phyloP scores from a whole-genome alignment of 2,888 invertebrate species.

The Congeria kusceri region DNA sequence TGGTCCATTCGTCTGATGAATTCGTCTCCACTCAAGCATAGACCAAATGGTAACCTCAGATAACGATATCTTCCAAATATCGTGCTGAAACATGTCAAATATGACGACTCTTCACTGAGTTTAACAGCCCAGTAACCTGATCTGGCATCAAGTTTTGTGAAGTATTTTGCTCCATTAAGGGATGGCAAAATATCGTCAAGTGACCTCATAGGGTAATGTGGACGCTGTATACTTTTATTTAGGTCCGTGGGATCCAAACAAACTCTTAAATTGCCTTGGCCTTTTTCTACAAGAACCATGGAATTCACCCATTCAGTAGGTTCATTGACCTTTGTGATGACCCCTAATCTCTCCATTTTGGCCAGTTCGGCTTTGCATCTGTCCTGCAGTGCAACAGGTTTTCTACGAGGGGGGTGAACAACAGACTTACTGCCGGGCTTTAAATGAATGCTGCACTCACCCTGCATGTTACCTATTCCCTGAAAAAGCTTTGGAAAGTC shows the following conservation, averaged over 20 bases:
- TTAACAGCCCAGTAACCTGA: slow-evolving; percentile 51
- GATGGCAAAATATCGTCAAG: slow-evolving; percentile 40
- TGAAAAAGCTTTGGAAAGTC: slow-evolving; percentile 14
- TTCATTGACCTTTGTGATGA: slow-evolving; percentile 20
- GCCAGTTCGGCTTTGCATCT: slow-evolving; percentile 26
- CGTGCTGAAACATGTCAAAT: slow-evolving; percentile 48
- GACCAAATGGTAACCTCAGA: slow-evolving; percentile 62
- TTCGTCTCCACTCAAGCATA: slow-evolving; percentile 47
- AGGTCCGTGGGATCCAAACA: slow-evolving; percentile 21
- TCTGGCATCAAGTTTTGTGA: slow-evolving; percentile 46
- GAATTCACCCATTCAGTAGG: slow-evolving; percentile 31
- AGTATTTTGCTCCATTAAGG: slow-evolving; percentile 44
- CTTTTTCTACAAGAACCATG: slow-evolving; percentile 33
- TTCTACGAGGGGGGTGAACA: slow-evolving; percentile 27
- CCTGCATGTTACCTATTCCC: slow-evolving; percentile 18
- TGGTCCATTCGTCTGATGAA: slow-evolving; percentile 56
- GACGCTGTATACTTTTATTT: slow-evolving; percentile 14
- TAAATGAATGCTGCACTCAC: too few relatives aligned
- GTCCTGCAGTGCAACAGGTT: slow-evolving; percentile 21
- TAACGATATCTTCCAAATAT: slow-evolving; percentile 56
- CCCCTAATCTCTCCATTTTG: slow-evolving; percentile 16
- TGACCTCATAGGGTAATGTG: slow-evolving; percentile 40
- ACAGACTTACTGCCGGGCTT: too few relatives aligned
- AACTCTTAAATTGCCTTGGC: slow-evolving; percentile 3
- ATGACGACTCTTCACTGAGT: slow-evolving; percentile 30